A percentile compares a stretch with the other conserved stretches of the same genome.
Evolutionary conservation across 2,888 invertebrate genomes (phyloP).

Genomic region (Watsonalla binaria): DNA sequence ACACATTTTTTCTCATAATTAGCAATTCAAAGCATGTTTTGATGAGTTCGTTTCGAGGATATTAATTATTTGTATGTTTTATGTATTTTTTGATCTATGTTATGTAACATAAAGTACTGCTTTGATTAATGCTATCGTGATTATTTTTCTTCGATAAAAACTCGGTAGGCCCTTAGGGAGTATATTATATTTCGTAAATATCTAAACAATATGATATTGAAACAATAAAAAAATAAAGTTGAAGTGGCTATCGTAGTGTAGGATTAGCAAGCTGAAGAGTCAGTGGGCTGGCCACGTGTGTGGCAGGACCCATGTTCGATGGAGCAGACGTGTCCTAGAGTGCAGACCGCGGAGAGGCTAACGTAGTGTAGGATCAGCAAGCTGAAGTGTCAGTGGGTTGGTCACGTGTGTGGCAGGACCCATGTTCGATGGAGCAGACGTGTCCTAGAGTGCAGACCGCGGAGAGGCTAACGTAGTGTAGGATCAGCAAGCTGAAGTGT

Average conservation of each 20-base stretch:
- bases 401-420: not conserved
- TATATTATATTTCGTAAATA: too few species aligned
- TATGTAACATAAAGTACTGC: too few species aligned
- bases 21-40: not conserved
- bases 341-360: not conserved
- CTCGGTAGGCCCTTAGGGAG: too few species aligned
- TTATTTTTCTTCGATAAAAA: too few species aligned
- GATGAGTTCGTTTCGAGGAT: not conserved
- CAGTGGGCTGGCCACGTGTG: not conserved
- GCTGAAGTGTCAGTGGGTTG: not conserved
- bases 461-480: not conserved
- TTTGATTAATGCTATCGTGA: too few species aligned
- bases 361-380: not conserved
- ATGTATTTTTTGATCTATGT: not conserved
- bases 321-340: not conserved
- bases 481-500: too few species aligned
- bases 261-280: not conserved
- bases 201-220: too few species aligned
- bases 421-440: not conserved
- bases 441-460: not conserved
- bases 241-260: not conserved
- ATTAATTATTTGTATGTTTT: not conserved
- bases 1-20: not conserved
- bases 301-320: not conserved
- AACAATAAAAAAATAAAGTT: too few species aligned